A percentile compares a stretch with the other conserved stretches of the same genome.
Evolutionary conservation across 2,113 vertebrate genomes (phyloP).

Genomic region (Callorhinus ursinus): DNA sequence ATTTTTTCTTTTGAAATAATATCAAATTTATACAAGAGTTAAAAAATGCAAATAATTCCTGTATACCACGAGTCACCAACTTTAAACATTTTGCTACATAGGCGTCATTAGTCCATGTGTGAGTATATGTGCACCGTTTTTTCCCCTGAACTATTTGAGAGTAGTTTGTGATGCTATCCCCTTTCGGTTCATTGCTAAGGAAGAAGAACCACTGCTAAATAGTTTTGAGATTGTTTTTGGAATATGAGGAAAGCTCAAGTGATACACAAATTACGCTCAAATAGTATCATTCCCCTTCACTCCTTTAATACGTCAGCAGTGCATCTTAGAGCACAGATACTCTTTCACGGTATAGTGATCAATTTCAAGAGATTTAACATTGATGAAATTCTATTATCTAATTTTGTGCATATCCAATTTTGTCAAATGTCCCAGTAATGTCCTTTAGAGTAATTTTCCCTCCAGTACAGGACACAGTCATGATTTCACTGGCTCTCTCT

Average conservation of each 20-base stretch:
- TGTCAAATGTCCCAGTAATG: background rate
- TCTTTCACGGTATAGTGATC: background rate
- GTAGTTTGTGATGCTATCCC: background rate
- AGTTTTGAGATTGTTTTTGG: background rate
- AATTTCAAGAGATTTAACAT: constrained; percentile 5
- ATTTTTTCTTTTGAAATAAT: constrained; percentile 20
- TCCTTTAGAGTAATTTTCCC: background rate
- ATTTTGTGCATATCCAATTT: background rate
- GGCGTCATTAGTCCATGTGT: background rate
- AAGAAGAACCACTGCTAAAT: background rate
- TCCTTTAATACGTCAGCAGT: background rate
- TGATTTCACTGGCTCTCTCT: background rate
- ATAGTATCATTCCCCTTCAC: background rate
- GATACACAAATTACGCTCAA: constrained; percentile 26
- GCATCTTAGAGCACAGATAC: background rate
- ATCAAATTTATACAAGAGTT: constrained; percentile 36
- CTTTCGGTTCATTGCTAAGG: background rate
- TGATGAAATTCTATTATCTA: background rate
- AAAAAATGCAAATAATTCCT: background rate
- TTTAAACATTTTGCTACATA: constrained; percentile 36
- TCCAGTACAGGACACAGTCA: background rate
- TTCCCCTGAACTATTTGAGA: background rate
- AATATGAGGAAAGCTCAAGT: background rate
- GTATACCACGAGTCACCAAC: background rate
- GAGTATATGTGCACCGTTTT: background rate